A percentile compares a stretch with the other conserved stretches of the same genome.
Evolutionary conservation across 2,888 invertebrate genomes (phyloP).

Genomic region (Yponomeuta malinellus): DNA sequence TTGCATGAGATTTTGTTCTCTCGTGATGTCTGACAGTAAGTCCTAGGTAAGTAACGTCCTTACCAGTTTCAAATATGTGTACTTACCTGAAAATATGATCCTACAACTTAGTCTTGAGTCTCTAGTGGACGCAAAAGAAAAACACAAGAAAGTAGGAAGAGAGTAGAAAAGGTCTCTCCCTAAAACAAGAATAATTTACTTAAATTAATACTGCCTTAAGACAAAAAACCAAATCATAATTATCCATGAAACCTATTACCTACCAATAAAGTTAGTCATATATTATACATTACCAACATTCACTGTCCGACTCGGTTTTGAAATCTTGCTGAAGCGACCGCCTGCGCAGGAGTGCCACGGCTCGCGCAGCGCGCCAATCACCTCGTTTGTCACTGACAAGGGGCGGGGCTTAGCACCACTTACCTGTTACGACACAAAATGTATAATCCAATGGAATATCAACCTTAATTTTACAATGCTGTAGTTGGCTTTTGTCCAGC

Average conservation of each 20-base stretch:
- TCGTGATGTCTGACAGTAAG: too few species aligned
- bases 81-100: too few species aligned
- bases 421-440: constrained; percentile 25
- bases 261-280: neutral
- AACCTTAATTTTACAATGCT: neutral
- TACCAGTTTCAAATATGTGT: too few species aligned
- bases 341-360: constrained; percentile 62
- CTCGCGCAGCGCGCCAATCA: constrained; percentile 51
- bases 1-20: too few species aligned
- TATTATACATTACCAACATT: neutral
- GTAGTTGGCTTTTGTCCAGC: neutral
- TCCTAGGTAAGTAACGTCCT: too few species aligned
- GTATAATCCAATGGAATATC: neutral
- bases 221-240: neutral
- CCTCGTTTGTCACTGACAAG: constrained; percentile 49
- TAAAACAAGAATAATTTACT: too few species aligned
- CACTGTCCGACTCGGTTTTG: neutral
- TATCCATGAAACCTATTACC: neutral
- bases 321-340: constrained; percentile 27
- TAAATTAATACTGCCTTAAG: neutral
- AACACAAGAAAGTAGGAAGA: too few species aligned
- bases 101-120: too few species aligned
- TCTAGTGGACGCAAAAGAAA: too few species aligned
- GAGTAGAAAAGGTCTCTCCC: too few species aligned
- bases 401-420: constrained; percentile 50